A percentile compares a stretch with the other conserved stretches of the same genome.
phyloP scores from a whole-genome alignment of 2,797 vertebrate genomes.

The Danio aesculapii region DNA sequence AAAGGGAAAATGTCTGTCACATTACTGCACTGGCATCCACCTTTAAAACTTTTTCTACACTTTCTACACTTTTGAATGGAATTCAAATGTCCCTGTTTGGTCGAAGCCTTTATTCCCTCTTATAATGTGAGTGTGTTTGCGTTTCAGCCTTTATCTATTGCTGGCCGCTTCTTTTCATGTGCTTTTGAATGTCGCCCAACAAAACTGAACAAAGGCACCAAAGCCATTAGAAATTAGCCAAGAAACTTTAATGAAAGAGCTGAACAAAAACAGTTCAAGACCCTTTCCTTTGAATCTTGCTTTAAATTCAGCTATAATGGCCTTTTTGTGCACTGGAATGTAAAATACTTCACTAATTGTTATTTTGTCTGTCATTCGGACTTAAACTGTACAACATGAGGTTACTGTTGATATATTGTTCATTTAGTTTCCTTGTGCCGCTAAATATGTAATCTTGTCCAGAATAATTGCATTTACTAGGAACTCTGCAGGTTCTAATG shows the following conservation, averaged over 20 bases:
- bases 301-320: too few species aligned
- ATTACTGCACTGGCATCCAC: neutral
- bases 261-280: neutral
- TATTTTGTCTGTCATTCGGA: too few species aligned
- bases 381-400: too few species aligned
- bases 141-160: neutral
- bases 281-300: too few species aligned
- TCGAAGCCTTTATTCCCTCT: neutral
- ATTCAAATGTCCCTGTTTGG: neutral
- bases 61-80: neutral
- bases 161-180: constrained; percentile 6
- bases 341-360: too few species aligned
- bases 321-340: too few species aligned
- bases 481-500: neutral
- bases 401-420: neutral
- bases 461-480: neutral
- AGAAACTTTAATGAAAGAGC: neutral
- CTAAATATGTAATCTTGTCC: neutral
- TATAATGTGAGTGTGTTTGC: neutral
- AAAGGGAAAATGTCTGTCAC: constrained; percentile 2
- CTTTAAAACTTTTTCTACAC: neutral
- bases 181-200: neutral
- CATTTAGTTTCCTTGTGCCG: neutral
- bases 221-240: constrained; percentile 16
- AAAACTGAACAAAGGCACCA: constrained; percentile 3